Base-by-base conservation (phyloP, 1,140 invertebrate genomes). In the Atta colombica region DNA sequence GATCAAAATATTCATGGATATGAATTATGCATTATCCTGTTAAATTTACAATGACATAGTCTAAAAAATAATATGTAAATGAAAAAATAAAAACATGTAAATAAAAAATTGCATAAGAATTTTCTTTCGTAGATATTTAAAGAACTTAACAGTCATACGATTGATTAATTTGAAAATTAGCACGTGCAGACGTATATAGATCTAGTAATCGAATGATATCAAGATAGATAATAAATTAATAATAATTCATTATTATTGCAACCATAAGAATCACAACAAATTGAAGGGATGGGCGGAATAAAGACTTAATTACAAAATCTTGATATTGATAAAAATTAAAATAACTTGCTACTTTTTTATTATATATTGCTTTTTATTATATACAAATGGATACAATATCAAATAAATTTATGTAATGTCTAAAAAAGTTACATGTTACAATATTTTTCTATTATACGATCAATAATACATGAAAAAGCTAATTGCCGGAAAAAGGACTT, bases 81-180 rank as follows among this genome's bases (percentile, higher is more conserved):
- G 39, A 45, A 45, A 45, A 45, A 10, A 45, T 10, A 45, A 45
- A 12, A 45, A 45, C 39, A 45, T 45, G 39, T 45, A 45, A 45
- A 3, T 45, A 45, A 45, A 45, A 45, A 45, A 45, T 66, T 51
- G 16, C 21, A 7, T 28, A 45, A 28, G 14, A 77, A 71, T 18
- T 72, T 45, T 8, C 8, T 31, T 80, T 66, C 8, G 18, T 18
- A 14, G 4, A 25, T n/a, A 25, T 49, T 25, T 5, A 14, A 60
- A n/a, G 39, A 68, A 51, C 14, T 18, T 65, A 12, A 14, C 60
- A 6, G 0, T 66, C n/a, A 8, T 18, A 8, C 28, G 61, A 68
- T 35, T 53, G 14, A 53, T 66, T 51, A 49, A 78, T 35, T 66
- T 35, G 14, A 51, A 68, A 68, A 80, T 80, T 68, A 68, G 4